Percentiles rank a stretch among this genome's conserved stretches.
phyloP scores from a whole-genome alignment of 2,888 invertebrate species.

The Polylopha cassiicola region DNA sequence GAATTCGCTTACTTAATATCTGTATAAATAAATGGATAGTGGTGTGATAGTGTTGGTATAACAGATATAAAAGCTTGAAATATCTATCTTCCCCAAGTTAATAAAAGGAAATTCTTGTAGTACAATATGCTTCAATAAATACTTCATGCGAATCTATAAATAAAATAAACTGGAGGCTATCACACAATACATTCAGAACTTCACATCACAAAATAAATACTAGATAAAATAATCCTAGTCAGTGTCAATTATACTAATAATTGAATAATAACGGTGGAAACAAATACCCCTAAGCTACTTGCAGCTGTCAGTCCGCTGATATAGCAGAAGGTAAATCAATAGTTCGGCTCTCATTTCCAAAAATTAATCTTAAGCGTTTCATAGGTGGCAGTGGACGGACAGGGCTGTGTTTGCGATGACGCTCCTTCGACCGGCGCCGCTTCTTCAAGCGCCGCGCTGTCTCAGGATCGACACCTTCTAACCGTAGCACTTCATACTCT shows the following conservation, averaged over 20 bases:
- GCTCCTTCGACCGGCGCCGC: conserved; percentile 70
- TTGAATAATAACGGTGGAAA: conserved; percentile 74
- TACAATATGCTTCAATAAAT: conserved; percentile 48
- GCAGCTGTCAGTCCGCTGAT: conserved; percentile 76
- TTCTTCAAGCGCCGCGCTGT: conserved; percentile 76
- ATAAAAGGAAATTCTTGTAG: too few relatives aligned
- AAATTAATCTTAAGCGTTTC: conserved; percentile 90
- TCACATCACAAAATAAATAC: conserved; percentile 70
- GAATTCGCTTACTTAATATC: too few relatives aligned
- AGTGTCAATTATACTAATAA: conserved; percentile 74
- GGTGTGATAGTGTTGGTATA: too few relatives aligned
- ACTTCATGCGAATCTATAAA: conserved; percentile 59
- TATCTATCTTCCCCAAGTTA: neutral
- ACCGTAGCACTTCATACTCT: conserved; percentile 89
- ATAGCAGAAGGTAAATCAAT: conserved; percentile 90
- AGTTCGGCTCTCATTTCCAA: conserved; percentile 92
- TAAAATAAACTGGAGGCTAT: conserved; percentile 56
- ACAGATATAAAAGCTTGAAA: conserved; percentile 6
- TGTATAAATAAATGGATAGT: too few relatives aligned
- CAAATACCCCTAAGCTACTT: conserved; percentile 60
- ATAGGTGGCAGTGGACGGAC: conserved; percentile 82
- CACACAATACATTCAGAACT: conserved; percentile 62
- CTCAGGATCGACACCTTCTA: conserved; percentile 84
- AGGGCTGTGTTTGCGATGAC: conserved; percentile 71
- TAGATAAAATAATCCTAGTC: conserved; percentile 70